phyloP scores from a whole-genome alignment of 2,797 vertebrate species.

The Myiotriccus ornatus region DNA sequence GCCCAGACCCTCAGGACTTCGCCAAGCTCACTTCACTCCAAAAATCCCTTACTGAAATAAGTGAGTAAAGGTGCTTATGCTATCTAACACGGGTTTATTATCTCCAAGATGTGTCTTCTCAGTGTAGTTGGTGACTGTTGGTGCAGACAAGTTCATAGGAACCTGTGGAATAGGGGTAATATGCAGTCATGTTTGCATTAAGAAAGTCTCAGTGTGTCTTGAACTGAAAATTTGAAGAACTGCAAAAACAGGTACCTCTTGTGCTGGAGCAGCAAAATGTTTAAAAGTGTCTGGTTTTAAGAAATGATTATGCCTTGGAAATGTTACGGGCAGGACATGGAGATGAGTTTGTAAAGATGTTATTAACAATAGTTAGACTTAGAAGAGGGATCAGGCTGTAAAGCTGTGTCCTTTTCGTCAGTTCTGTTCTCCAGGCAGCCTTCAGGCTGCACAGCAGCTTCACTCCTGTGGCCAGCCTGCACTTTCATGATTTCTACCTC shows the following conservation, averaged over 20 bases:
- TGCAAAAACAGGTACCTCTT: not conserved
- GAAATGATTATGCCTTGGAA: not conserved
- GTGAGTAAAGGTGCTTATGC: not conserved
- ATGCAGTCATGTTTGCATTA: not conserved
- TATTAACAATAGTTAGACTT: not conserved
- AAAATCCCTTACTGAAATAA: not conserved
- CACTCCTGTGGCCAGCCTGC: not conserved
- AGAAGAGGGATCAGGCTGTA: not conserved
- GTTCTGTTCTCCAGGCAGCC: not conserved
- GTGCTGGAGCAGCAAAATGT: not conserved
- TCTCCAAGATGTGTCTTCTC: not conserved
- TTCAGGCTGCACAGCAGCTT: not conserved
- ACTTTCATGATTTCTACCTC: not conserved
- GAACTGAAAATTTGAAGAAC: not conserved
- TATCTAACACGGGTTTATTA: not conserved
- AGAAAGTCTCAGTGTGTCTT: not conserved
- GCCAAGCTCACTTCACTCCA: not conserved
- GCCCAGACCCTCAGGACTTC: not conserved
- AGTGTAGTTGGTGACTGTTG: not conserved
- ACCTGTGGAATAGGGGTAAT: not conserved
- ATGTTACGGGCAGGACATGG: rapidly evolving
- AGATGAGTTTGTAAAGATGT: not conserved
- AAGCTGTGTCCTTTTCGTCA: not conserved
- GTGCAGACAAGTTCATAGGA: not conserved
- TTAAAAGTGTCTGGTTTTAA: not conserved